Evolutionary conservation across 2,113 vertebrate genomes (phyloP), one percentile per base, ranked within the genome.

Genomic region (Myanophis thanlyinensis): DNA sequence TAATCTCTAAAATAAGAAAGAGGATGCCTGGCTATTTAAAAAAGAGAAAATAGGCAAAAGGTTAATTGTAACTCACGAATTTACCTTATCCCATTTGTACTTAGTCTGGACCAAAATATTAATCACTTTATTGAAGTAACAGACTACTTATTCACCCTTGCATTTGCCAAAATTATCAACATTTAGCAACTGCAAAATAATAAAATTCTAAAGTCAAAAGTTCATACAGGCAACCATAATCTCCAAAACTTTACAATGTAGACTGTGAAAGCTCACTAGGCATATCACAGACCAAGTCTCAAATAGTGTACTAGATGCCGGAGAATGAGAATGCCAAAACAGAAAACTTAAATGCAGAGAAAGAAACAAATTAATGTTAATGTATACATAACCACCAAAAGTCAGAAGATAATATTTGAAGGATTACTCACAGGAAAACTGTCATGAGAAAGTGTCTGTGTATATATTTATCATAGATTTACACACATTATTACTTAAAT

Each of bases 341-440:
- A 56, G 25, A 88, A 53, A 59, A 88, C 23, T 91, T 49, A 80
- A 89, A 85, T 59, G 51, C 51, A 27, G 47, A 35, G 40, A 73
- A 91, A 88, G 15, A 90, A 80, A 30, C 49, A 90, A 90, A 93
- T 48, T 22, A 59, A 89, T 30, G 48, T 27, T 91, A 84, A 67
- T 48, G 52, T n/a, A 85, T 9, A 91, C 52, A 59, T 35, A 62
- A 35, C n/a, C 89, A 92, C 2, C 12, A 44, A 49, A 80, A 25
- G 5, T 84, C 89, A 93, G 67, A 84, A 89, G 30, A 62, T n/a
- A 89, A 35, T 49, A 88, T 89, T 22, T 91, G 73, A 6, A 53
- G 46, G 44, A 40, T 93, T 84, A 88, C 52, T 84, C 40, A 89
- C 67, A 46, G 67, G 48, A 80, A 44, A 67, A 67, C 40, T 49